Evolutionary conservation across 2,113 vertebrate genomes (phyloP).

Genomic region (Melanerpes aurifrons): DNA sequence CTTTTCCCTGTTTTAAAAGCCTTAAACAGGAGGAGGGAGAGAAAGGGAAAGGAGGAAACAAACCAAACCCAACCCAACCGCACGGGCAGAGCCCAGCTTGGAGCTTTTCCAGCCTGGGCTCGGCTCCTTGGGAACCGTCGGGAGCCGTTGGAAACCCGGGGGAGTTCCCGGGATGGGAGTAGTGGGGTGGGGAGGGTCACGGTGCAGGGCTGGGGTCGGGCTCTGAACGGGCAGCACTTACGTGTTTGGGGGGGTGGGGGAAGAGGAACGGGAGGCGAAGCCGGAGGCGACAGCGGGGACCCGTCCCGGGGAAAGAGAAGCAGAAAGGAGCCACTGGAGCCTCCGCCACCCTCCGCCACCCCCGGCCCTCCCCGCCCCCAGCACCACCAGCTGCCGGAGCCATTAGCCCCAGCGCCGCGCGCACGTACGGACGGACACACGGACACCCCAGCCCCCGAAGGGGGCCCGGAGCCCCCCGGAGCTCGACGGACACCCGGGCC

Average conservation of each 20-base stretch:
- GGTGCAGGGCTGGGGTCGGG: neutral
- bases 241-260: neutral
- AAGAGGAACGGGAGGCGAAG: neutral
- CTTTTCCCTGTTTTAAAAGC: neutral
- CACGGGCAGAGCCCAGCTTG: neutral
- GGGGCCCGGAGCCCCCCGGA: neutral
- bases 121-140: constrained; percentile 9
- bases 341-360: constrained; percentile 66
- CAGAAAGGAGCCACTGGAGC: constrained; percentile 7
- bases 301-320: neutral
- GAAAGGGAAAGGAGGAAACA: neutral
- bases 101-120: constrained; percentile 41
- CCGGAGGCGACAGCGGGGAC: neutral
- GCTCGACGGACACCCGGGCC: too few species aligned
- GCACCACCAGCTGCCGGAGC: constrained; percentile 69
- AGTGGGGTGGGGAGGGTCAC: neutral
- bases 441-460: neutral
- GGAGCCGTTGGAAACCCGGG: neutral
- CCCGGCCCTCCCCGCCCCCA: constrained; percentile 72
- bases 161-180: neutral
- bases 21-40: neutral
- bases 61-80: neutral
- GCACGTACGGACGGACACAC: constrained; percentile 64
- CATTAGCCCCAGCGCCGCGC: constrained; percentile 62
- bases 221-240: neutral